phyloP scores from a whole-genome alignment of 64 coral and sea anemone genomes.

The Catalaphyllia jardinei region DNA sequence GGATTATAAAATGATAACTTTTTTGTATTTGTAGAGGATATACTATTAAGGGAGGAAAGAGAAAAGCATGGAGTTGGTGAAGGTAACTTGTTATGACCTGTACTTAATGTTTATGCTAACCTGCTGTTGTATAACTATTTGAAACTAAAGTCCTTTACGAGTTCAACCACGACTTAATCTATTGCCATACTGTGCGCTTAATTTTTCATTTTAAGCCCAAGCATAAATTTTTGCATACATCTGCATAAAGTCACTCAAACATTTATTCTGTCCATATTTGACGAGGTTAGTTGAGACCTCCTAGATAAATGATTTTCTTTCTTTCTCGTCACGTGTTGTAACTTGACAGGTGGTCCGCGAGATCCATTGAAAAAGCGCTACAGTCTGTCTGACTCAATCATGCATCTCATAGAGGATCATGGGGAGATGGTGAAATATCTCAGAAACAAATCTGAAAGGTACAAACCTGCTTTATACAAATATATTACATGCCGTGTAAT shows the following conservation, averaged over 20 bases:
- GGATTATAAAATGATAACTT: neutral
- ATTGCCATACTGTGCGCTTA: no score
- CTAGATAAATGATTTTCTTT: neutral
- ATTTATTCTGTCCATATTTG: no score
- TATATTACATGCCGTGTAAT: neutral
- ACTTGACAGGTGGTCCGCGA: constrained; percentile 62
- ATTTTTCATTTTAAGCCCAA: no score
- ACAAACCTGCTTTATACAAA: neutral
- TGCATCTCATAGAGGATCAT: constrained; percentile 94
- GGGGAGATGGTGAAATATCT: constrained; percentile 72
- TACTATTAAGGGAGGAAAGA: constrained; percentile 81
- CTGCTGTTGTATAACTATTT: no score
- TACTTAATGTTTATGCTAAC: neutral
- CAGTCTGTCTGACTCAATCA: constrained; percentile 92
- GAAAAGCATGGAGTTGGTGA: constrained; percentile 85
- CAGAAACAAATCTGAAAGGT: constrained; percentile 76
- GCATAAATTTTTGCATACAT: no score
- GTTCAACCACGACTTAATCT: no score
- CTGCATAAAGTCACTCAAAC: no score
- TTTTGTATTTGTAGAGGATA: constrained; percentile 68
- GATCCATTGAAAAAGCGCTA: constrained; percentile 87
- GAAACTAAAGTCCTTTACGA: no score
- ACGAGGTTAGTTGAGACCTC: no score
- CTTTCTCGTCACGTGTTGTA: neutral
- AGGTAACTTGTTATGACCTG: constrained; percentile 20